Evolutionary conservation across 2,797 vertebrate genomes (phyloP).

Genomic region (Acanthopagrus latus): DNA sequence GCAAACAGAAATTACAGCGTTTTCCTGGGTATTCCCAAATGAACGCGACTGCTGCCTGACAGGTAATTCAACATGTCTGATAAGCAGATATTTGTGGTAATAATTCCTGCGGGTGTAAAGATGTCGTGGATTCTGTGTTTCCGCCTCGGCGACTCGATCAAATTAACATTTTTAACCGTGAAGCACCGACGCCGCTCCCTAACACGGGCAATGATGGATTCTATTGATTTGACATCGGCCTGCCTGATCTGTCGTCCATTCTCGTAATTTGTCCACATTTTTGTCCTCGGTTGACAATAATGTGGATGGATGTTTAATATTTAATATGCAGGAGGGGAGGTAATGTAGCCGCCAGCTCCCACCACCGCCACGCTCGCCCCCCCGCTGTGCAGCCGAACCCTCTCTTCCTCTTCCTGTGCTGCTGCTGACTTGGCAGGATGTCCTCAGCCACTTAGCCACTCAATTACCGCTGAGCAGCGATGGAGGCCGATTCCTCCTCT

Average conservation of each 20-base stretch:
- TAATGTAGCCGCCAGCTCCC: constrained; percentile 55
- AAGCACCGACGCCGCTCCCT: background rate
- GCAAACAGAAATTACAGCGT: constrained; percentile 8
- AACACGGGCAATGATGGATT: constrained; percentile 21
- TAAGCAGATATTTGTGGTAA: constrained; percentile 5
- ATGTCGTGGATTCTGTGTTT: background rate
- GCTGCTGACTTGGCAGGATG: constrained; percentile 72
- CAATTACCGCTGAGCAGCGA: constrained; percentile 55
- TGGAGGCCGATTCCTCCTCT: constrained; percentile 1
- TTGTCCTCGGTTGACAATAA: constrained; percentile 56
- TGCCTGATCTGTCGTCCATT: constrained; percentile 27
- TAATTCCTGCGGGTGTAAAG: background rate
- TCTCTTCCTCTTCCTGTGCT: constrained; percentile 57
- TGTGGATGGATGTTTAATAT: constrained; percentile 72
- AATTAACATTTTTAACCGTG: background rate
- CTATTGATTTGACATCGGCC: constrained; percentile 25
- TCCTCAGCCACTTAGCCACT: constrained; percentile 65
- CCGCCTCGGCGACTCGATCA: constrained; percentile 5
- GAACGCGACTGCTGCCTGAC: background rate
- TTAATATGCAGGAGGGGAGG: constrained; percentile 61
- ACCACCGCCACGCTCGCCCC: background rate
- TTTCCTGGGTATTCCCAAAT: constrained; percentile 7
- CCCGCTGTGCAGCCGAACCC: constrained; percentile 34
- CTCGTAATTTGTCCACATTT: constrained; percentile 55
- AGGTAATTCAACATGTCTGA: constrained; percentile 15